Evolutionary conservation across 2,888 invertebrate species (phyloP).

Genomic region (Charanyca ferruginea): DNA sequence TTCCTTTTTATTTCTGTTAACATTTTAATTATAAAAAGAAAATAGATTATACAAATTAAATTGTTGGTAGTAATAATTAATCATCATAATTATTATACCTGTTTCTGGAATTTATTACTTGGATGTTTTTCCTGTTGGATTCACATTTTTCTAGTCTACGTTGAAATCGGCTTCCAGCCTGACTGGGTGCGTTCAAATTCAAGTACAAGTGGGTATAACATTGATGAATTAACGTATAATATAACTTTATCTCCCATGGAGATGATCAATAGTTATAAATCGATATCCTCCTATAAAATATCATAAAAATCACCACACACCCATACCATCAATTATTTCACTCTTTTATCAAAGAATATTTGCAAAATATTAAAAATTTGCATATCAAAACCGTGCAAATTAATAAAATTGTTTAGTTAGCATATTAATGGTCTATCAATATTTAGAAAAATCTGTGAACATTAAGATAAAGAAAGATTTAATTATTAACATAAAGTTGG

Average conservation of each 20-base stretch:
- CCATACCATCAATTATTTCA: constrained; percentile 1
- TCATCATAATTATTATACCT: too few species aligned
- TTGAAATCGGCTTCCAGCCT: background rate
- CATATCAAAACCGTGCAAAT: constrained; percentile 22
- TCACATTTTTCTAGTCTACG: background rate
- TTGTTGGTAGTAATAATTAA: background rate
- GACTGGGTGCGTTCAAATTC: background rate
- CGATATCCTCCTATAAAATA: background rate
- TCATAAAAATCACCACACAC: background rate
- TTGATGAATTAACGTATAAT: background rate
- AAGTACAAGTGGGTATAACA: background rate
- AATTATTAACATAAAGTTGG: constrained; percentile 29
- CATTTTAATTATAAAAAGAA: constrained; percentile 6
- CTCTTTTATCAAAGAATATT: constrained; percentile 10
- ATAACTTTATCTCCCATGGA: constrained; percentile 1
- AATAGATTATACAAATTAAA: background rate
- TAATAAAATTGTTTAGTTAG: constrained; percentile 29
- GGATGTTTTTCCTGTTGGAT: too few species aligned
- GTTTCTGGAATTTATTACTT: too few species aligned
- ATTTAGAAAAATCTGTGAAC: constrained; percentile 26
- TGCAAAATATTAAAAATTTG: constrained; percentile 34
- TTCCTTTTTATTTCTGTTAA: constrained; percentile 9
- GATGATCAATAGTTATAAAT: constrained; percentile 10
- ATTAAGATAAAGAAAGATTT: constrained; percentile 25
- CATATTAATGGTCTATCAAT: constrained; percentile 37